Conservation (phyloP, 2,797 vertebrate genomes). For the Tauraco hartlaubi region DNA sequence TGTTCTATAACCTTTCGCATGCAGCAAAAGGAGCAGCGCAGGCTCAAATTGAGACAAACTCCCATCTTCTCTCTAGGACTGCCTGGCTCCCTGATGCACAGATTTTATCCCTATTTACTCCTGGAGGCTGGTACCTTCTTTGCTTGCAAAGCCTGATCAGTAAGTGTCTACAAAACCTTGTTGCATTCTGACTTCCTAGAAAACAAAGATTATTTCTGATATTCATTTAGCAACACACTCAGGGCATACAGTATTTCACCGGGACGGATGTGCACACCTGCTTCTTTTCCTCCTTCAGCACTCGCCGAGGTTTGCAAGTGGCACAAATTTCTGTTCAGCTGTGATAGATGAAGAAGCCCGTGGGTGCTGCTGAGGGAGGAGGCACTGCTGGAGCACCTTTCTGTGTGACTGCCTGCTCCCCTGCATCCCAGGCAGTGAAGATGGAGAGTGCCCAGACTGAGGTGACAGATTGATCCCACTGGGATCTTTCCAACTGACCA, state of each 20-base stretch:
- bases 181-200: background rate
- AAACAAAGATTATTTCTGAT: background rate
- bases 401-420: background rate
- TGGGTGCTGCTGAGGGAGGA: background rate
- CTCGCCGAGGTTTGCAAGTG: background rate
- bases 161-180: background rate
- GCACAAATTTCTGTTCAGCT: too few species aligned
- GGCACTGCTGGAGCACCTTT: background rate
- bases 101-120: background rate
- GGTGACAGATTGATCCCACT: background rate
- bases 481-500: accelerated
- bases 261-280: background rate
- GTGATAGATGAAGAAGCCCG: background rate
- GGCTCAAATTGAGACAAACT: background rate
- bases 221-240: background rate
- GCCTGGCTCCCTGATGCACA: background rate
- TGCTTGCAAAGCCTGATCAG: background rate
- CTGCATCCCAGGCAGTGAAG: too few species aligned
- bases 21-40: background rate
- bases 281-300: background rate
- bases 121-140: background rate
- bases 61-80: background rate
- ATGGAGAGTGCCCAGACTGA: background rate
- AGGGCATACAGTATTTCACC: background rate
- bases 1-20: background rate